phyloP scores from a whole-genome alignment of 2,113 vertebrate genomes.

The Vidua chalybeata region DNA sequence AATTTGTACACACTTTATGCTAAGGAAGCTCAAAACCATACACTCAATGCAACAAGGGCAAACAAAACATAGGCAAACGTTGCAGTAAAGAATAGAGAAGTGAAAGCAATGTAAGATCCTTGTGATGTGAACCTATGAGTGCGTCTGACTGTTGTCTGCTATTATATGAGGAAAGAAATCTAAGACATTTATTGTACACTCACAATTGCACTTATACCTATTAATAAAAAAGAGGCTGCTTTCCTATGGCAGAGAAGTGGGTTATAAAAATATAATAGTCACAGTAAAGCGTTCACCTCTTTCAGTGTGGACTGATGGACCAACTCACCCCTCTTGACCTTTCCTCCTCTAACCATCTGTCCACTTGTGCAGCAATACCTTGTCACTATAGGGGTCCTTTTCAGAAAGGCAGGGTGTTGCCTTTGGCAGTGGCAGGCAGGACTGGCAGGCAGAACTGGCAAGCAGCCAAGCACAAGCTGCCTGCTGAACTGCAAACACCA shows the following conservation, averaged over 20 bases:
- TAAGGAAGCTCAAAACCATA: background rate
- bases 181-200: background rate
- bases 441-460: background rate
- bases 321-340: background rate
- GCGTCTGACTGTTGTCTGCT: background rate
- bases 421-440: background rate
- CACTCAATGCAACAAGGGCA: background rate
- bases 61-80: background rate
- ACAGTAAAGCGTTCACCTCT: background rate
- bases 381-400: background rate
- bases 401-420: background rate
- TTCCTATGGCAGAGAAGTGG: background rate
- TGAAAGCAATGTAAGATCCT: background rate
- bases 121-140: background rate
- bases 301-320: background rate
- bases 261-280: background rate
- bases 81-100: background rate
- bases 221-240: background rate
- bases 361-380: background rate
- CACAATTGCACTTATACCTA: background rate
- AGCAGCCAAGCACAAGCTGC: background rate
- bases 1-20: background rate
- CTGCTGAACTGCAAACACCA: background rate
- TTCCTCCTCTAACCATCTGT: background rate
- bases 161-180: background rate